Evolutionary conservation across 2,113 vertebrate species (phyloP), one percentile per base, ranked within the genome.

Genomic region (Agelaius phoeniceus): DNA sequence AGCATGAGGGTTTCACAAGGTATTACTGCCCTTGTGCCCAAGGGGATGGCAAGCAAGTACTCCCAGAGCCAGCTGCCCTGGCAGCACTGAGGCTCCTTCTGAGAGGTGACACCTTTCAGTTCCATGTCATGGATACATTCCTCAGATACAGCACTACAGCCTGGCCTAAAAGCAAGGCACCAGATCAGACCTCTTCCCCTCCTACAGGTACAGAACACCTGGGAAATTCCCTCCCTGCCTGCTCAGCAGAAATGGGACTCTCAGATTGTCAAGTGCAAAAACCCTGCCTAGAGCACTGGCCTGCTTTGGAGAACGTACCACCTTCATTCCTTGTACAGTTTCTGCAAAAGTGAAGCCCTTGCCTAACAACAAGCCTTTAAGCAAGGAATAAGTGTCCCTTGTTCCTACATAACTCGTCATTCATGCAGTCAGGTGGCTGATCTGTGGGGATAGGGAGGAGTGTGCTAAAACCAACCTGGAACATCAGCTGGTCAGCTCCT

Each of bases 371-470:
- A 62, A 87, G n/a, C 37, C 86, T 91, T 81, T 63, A 59, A 63
- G 23, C 0, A 2, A 68, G 31, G 21, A 66, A 0, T 20, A 22
- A 62, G 14, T 8, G 22, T 84, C 28, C 28, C 11, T 59, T 61
- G 23, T 20, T 61, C 67, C 49, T 48, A 39, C 28, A 13, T 1
- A 37, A 13, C 13, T 51, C 9, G 0, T 20, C 19, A n/a, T 35
- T 58, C 54, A 21, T 26, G 28, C 61, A 37, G 22, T 31, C 43
- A 77, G 59, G 31, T 9, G 17, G 20, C 41, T 77, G 18, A 46
- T 48, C 19, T 5, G 18, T 0, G 0, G 30, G 66, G 16, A 15
- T 15, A 52, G 1, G 2, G 27, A 78, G 10, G 18, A 31, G 44
- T 16, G 11, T 51, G 33, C 49, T 62, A 55, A 61, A 59, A 78